Base-by-base conservation (phyloP, 2,113 vertebrate genomes). In the Bolborhynchus lineola region DNA sequence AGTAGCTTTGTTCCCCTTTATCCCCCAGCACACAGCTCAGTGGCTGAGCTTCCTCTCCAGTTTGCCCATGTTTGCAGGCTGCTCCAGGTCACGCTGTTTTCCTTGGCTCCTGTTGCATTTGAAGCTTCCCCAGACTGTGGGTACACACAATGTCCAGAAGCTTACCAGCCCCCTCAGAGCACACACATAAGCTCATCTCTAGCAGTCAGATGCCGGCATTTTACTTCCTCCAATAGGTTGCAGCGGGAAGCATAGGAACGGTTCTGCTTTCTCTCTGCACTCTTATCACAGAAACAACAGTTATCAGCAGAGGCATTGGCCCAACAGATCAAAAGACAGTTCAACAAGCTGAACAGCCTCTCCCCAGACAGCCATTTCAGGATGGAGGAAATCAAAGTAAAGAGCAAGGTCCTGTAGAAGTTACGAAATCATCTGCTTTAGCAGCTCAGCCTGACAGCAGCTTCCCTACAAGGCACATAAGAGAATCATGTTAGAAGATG, bases 391-490 rank as follows among this genome's bases (percentile, higher is more conserved):
- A 79, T 50, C 23, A 53, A 83, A 78, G 10, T 13, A 57, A 86
- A 93, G n/a, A 81, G 63, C 24, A 41, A 57, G 15, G 16, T 90
- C 35, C 46, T 57, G 29, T 4, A 62, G n/a, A 92, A 93, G 41
- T n/a, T 57, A 68, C 3, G 10, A 82, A 88, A 64, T 69, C 1
- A 3, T 41, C 63, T 75, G 37, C 25, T 81, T 84, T 44, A 84
- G 39, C 90, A 75, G 25, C 50, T 89, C 68, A 41, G 24, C 7
- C 90, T 81, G n/a, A 7, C 35, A 82, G 16, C 55, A 81, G 46
- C 46, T 71, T 12, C 52, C 21, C 28, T 74, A 46, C 41, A 16
- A 59, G 13, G 13, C 15, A 16, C 0, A 0, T 3, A 7, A 21
- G 35, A 31, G 50, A 70, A 41, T 1, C 23, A 42, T 55, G 47